Conservation (phyloP, 2,888 invertebrate genomes). For the Drosophila subquinaria region DNA sequence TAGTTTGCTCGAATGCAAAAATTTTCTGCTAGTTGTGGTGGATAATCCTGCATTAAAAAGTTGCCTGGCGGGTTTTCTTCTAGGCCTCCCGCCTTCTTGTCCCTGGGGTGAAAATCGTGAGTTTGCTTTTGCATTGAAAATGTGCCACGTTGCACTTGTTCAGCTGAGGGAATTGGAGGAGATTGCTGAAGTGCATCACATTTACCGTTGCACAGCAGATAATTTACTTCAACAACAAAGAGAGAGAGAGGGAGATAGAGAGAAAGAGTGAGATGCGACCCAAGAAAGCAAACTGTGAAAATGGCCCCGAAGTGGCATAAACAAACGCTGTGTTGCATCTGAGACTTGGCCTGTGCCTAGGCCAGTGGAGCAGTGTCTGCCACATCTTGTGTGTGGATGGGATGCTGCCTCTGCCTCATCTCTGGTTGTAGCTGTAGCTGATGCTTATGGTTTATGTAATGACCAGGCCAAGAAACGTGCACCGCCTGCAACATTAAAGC, state of each 20-base stretch:
- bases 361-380: slow-evolving; percentile 35
- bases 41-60: slow-evolving; percentile 76
- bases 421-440: slow-evolving; percentile 15
- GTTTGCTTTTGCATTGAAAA: slow-evolving; percentile 61
- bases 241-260: not conserved
- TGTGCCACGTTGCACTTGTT: slow-evolving; percentile 79
- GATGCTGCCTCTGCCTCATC: slow-evolving; percentile 26
- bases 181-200: slow-evolving; percentile 51
- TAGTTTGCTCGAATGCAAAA: not conserved
- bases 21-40: slow-evolving; percentile 27
- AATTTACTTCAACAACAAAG: slow-evolving; percentile 54
- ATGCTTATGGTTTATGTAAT: slow-evolving; percentile 76
- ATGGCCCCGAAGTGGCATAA: slow-evolving; percentile 53
- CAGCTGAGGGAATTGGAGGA: slow-evolving; percentile 49
- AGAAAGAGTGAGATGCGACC: slow-evolving; percentile 2
- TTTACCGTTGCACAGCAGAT: slow-evolving; percentile 69
- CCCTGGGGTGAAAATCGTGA: slow-evolving; percentile 77
- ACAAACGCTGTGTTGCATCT: slow-evolving; percentile 29
- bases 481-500: slow-evolving; percentile 62
- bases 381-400: slow-evolving; percentile 21
- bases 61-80: slow-evolving; percentile 57
- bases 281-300: slow-evolving; percentile 61
- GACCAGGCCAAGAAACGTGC: slow-evolving; percentile 52
- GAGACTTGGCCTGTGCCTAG: slow-evolving; percentile 17
- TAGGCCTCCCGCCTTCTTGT: slow-evolving; percentile 15